Conservation (phyloP, 2,888 invertebrate genomes). For the Noctuana brunneofusca region DNA sequence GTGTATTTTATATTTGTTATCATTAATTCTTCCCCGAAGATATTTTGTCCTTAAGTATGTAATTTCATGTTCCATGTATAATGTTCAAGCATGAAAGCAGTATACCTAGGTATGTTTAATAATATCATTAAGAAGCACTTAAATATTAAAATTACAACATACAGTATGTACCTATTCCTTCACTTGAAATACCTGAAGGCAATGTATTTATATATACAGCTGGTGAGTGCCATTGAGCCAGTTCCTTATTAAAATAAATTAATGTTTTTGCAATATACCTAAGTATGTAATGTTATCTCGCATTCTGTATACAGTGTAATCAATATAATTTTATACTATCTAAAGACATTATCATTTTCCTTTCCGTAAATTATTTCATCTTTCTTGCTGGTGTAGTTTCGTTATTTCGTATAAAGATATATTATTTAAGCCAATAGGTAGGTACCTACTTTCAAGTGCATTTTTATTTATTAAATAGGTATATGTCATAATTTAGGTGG, state of each 20-base stretch:
- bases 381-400: no score
- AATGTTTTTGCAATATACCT: slow-evolving; percentile 49
- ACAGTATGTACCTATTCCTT: slow-evolving; percentile 32
- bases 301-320: slow-evolving; percentile 61
- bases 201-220: slow-evolving; percentile 33
- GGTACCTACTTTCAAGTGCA: no score
- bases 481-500: no score
- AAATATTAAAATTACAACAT: slow-evolving; percentile 29
- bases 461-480: no score
- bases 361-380: not conserved
- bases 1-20: slow-evolving; percentile 40
- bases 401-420: no score
- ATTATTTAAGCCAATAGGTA: no score
- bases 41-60: slow-evolving; percentile 44
- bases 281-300: slow-evolving; percentile 59
- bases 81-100: slow-evolving; percentile 38
- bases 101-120: no score
- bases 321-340: slow-evolving; percentile 69
- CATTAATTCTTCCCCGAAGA: slow-evolving; percentile 44
- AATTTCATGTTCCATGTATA: slow-evolving; percentile 39
- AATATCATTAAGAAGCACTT: slow-evolving; percentile 28
- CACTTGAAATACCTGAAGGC: slow-evolving; percentile 26
- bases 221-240: slow-evolving; percentile 65
- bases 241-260: slow-evolving; percentile 59
- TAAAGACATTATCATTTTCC: slow-evolving; percentile 37